Percentiles rank a stretch among this genome's conserved stretches.
These are phyloP conservation scores for Parochlus steinenii DNA, from an alignment of 2,888 invertebrate species.

Conservation along the genomic window DNA sequence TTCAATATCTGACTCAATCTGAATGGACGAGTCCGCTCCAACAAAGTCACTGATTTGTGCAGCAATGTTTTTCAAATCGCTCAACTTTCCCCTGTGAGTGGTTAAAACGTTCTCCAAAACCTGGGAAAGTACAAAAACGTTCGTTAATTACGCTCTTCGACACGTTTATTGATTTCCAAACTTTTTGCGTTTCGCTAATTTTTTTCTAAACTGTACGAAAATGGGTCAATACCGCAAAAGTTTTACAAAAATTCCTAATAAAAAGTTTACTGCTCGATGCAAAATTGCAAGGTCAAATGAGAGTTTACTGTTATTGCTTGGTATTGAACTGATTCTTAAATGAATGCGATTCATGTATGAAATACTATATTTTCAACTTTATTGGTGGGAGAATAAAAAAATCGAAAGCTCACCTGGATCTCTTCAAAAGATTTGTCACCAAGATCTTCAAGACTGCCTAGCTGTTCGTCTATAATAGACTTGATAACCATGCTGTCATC, in stretches of 20 bases:
- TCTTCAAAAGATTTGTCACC: slow-evolving; percentile 54
- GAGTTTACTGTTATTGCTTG: too few species aligned
- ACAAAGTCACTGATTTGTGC: slow-evolving; percentile 10
- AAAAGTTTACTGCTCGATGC: not conserved
- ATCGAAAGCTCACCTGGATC: slow-evolving; percentile 43
- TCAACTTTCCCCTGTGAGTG: slow-evolving; percentile 6
- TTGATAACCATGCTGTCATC: slow-evolving; percentile 62
- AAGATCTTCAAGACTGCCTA: slow-evolving; percentile 51
- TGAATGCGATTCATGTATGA: too few species aligned
- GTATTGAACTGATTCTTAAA: too few species aligned
- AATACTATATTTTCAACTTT: too few species aligned
- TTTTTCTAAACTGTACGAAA: not conserved
- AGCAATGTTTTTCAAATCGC: slow-evolving; percentile 7
- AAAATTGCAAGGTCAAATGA: not conserved
- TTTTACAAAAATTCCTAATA: slow-evolving; percentile 3
- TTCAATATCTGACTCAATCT: slow-evolving; percentile 6
- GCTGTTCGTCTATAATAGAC: slow-evolving; percentile 58
- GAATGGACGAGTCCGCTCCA: slow-evolving; percentile 8
- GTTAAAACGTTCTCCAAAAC: slow-evolving; percentile 4
- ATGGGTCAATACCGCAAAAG: too few species aligned
- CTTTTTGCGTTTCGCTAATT: slow-evolving; percentile 1
- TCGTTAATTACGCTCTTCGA: not conserved
- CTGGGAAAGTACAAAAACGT: slow-evolving; percentile 3
- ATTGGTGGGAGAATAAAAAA: slow-evolving; percentile 1
- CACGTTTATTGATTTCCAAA: not conserved